These are phyloP conservation scores for Chlorops oryzae DNA, from an alignment of 1,140 invertebrate genomes.

Conservation along the genomic window DNA sequence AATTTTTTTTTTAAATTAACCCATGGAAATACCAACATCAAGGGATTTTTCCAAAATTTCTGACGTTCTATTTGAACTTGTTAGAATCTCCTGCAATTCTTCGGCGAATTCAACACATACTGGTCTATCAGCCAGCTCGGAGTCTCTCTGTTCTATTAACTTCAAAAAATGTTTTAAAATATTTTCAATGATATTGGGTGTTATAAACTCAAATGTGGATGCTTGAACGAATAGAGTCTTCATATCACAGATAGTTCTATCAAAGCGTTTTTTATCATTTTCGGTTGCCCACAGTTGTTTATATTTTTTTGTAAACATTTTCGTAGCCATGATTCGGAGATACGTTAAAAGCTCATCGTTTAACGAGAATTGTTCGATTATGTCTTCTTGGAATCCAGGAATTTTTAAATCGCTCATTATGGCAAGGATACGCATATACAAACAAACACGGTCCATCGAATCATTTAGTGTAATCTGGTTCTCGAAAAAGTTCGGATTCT, in stretches of 20 bases:
- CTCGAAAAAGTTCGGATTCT: conserved; percentile 33
- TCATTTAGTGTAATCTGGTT: conserved; percentile 26
- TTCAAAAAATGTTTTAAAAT: conserved; percentile 5
- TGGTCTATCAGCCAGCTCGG: conserved; percentile 6
- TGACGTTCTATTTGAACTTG: neutral
- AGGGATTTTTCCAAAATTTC: neutral
- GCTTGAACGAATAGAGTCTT: conserved; percentile 24
- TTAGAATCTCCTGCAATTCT: conserved; percentile 9
- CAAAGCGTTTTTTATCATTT: conserved; percentile 18
- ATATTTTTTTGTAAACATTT: conserved; percentile 11
- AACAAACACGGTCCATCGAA: conserved; percentile 24
- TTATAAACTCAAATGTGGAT: conserved; percentile 21
- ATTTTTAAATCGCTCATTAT: conserved; percentile 49
- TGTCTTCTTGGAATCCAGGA: conserved; percentile 34
- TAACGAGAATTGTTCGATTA: neutral
- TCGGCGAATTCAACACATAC: conserved; percentile 7
- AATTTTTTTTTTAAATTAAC: neutral
- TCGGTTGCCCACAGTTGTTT: conserved; percentile 7
- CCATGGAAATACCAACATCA: neutral
- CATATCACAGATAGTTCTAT: conserved; percentile 17
- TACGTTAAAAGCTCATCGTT: conserved; percentile 6
- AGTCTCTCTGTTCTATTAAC: conserved; percentile 7
- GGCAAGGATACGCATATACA: conserved; percentile 45
- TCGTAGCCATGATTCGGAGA: conserved; percentile 3
- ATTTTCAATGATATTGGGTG: neutral